Evolutionary conservation across 2,113 vertebrate species (phyloP).

Genomic region (Siniperca knerii): DNA sequence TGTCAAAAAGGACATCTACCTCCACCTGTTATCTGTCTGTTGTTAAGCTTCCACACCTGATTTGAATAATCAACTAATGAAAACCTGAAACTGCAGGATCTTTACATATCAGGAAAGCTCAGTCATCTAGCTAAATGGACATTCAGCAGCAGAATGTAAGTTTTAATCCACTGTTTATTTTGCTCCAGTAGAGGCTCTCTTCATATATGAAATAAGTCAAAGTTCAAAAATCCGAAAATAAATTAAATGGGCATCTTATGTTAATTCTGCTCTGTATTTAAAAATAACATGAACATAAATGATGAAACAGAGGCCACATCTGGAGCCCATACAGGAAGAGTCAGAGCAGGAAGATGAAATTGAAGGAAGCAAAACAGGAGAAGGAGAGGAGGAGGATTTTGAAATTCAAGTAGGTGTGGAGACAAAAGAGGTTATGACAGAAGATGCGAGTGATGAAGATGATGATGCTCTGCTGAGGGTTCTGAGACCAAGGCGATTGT

Average conservation of each 20-base stretch:
- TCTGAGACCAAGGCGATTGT: constrained; percentile 26
- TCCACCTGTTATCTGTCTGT: not conserved
- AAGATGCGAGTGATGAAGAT: constrained; percentile 27
- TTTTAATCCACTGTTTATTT: constrained; percentile 1
- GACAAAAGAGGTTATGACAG: not conserved
- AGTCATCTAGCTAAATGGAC: constrained; percentile 38
- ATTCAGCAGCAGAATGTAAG: constrained; percentile 38
- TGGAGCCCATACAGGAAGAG: constrained; percentile 72
- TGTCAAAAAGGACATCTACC: too few relatives aligned
- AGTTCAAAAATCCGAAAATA: not conserved
- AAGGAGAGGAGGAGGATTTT: not conserved
- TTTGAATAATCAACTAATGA: constrained; percentile 45
- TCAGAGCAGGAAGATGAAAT: constrained; percentile 50
- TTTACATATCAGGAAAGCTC: not conserved
- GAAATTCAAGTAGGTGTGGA: not conserved
- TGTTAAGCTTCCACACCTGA: constrained; percentile 58
- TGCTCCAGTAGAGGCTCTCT: not conserved
- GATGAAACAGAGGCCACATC: not conserved
- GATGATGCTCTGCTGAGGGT: constrained; percentile 19
- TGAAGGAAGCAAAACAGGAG: not conserved
- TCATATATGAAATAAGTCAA: not conserved
- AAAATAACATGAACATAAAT: not conserved
- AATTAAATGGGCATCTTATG: not conserved
- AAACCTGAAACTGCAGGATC: not conserved
- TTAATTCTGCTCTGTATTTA: not conserved